A percentile compares a stretch with the other conserved stretches of the same genome.
phyloP scores from a whole-genome alignment of 2,888 invertebrate genomes.

The Caenorhabditis sp. region DNA sequence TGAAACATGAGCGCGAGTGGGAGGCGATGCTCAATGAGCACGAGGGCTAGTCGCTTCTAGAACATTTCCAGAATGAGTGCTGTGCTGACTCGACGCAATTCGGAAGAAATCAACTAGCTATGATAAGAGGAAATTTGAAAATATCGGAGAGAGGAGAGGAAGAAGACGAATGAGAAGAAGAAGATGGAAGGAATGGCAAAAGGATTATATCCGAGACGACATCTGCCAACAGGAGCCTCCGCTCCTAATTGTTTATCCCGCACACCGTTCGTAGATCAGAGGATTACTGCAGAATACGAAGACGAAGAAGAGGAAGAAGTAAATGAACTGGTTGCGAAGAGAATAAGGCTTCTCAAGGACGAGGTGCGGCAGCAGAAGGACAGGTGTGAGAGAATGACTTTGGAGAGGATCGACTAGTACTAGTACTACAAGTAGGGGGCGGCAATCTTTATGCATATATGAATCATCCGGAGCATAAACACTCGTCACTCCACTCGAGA shows the following conservation, averaged over 20 bases:
- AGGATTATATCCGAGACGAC: conserved; percentile 48
- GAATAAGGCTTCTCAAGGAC: conserved; percentile 29
- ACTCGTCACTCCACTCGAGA: conserved; percentile 43
- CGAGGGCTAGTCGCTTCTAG: too few species aligned
- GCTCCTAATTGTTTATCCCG: conserved; percentile 36
- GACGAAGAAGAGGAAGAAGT: conserved; percentile 3
- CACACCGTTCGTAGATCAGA: conserved; percentile 22
- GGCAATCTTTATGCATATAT: conserved; percentile 32
- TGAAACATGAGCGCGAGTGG: conserved; percentile 1
- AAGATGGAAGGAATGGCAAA: background rate
- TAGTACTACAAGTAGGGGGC: conserved; percentile 3
- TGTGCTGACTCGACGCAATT: too few species aligned
- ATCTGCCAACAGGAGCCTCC: conserved; percentile 21
- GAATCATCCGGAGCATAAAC: conserved; percentile 32
- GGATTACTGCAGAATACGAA: conserved; percentile 34
- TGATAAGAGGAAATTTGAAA: too few species aligned
- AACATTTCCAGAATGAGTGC: too few species aligned
- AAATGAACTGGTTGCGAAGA: conserved; percentile 37
- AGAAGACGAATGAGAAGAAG: conserved; percentile 2
- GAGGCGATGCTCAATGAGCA: too few species aligned
- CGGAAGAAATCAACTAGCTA: too few species aligned
- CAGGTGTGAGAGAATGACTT: conserved; percentile 32
- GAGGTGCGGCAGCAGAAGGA: conserved; percentile 14
- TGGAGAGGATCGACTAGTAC: conserved; percentile 24
- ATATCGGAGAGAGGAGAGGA: background rate